Percentiles rank a stretch among this genome's conserved stretches.
Evolutionary conservation across 2,113 vertebrate genomes (phyloP).

Genomic region (Pedionomus torquatus): DNA sequence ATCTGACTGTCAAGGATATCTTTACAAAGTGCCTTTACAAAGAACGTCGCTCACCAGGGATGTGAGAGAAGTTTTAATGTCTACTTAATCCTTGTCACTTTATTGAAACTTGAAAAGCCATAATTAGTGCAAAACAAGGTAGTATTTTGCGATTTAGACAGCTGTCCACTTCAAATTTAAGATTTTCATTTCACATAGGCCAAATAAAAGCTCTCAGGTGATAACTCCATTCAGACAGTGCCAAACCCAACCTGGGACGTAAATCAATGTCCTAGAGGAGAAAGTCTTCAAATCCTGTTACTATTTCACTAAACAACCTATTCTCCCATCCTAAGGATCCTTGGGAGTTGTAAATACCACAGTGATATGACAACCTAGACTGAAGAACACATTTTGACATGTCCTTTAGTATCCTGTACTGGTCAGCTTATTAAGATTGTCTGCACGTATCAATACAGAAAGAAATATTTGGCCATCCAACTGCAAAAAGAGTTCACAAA

Average conservation of each 20-base stretch:
- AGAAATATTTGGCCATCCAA: constrained; percentile 30
- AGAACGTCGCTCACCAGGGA: neutral
- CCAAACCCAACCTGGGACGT: neutral
- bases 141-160: neutral
- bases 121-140: neutral
- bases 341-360: constrained; percentile 16
- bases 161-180: neutral
- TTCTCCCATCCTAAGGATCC: neutral
- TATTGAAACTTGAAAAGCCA: neutral
- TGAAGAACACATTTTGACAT: constrained; percentile 5
- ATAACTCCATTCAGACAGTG: neutral
- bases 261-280: neutral
- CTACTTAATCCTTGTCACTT: neutral
- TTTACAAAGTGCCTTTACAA: neutral
- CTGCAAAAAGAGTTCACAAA: constrained; percentile 45
- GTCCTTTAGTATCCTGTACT: neutral
- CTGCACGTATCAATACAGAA: neutral
- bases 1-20: neutral
- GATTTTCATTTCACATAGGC: neutral
- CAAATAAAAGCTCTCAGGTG: neutral
- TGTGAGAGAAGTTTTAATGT: neutral
- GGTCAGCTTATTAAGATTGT: constrained; percentile 11
- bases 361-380: neutral
- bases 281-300: constrained; percentile 22
- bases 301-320: constrained; percentile 11